Conservation (phyloP, 35 echinoderm and acorn worm genomes). For the Ophiothrix spiculata region DNA sequence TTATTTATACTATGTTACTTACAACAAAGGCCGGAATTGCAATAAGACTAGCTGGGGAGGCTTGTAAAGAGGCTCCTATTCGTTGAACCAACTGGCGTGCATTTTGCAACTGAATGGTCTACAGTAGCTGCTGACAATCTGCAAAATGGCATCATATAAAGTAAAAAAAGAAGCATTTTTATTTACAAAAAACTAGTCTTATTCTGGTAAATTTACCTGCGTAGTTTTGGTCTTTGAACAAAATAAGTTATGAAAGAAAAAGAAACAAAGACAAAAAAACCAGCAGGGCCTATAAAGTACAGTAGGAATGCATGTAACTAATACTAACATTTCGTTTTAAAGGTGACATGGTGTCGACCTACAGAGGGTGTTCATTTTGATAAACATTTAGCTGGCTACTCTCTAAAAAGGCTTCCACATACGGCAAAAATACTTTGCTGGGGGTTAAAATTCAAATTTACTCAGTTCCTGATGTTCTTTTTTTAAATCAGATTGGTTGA, state of each 20-base stretch:
- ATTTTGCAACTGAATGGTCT: not conserved
- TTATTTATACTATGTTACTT: too few relatives aligned
- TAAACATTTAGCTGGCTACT: too few relatives aligned
- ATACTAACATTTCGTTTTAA: not conserved
- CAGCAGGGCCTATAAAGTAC: not conserved
- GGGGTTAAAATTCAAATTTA: too few relatives aligned
- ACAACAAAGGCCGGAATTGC: too few relatives aligned
- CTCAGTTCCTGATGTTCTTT: too few relatives aligned
- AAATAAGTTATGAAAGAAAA: not conserved
- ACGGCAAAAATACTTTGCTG: too few relatives aligned
- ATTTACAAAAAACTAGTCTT: not conserved
- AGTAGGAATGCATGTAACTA: not conserved
- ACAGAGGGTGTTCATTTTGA: too few relatives aligned
- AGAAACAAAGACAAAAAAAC: not conserved
- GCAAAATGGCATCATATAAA: not conserved
- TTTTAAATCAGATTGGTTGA: too few relatives aligned
- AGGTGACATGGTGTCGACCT: too few relatives aligned
- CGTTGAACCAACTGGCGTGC: not conserved
- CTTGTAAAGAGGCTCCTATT: not conserved
- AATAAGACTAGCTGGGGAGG: not conserved
- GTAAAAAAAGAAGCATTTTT: not conserved
- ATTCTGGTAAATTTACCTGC: not conserved
- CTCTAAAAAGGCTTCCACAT: too few relatives aligned
- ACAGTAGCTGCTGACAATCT: not conserved
- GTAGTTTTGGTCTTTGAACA: not conserved